phyloP scores from a whole-genome alignment of 35 echinoderm and acorn worm genomes.

The Holothuria glaberrima region DNA sequence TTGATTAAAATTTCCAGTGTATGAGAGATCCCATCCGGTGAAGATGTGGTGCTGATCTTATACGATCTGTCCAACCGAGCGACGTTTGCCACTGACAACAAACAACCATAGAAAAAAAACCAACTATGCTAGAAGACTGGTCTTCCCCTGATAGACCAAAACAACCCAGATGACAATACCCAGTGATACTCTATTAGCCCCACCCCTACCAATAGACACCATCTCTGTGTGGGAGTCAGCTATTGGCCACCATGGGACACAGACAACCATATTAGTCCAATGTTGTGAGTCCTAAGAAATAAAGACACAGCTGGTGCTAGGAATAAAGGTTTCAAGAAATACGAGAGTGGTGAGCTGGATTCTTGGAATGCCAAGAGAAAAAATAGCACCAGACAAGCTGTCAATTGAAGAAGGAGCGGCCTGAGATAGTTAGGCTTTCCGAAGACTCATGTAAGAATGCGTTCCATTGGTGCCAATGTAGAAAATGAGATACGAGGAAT shows the following conservation, averaged over 20 bases:
- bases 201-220: slow-evolving; percentile 20
- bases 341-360: slow-evolving; percentile 39
- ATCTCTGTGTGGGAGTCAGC: slow-evolving; percentile 37
- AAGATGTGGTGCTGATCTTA: too few relatives aligned
- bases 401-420: background rate
- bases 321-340: slow-evolving; percentile 29
- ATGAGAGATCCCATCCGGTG: too few relatives aligned
- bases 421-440: background rate
- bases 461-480: too few relatives aligned
- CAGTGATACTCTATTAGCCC: slow-evolving; percentile 36
- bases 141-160: slow-evolving; percentile 20
- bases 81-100: background rate
- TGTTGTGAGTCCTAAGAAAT: slow-evolving; percentile 19
- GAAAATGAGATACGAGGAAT: too few relatives aligned
- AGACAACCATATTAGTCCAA: slow-evolving; percentile 61
- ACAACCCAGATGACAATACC: background rate
- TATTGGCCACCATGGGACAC: slow-evolving; percentile 56
- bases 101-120: slow-evolving; percentile 15
- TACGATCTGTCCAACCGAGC: background rate
- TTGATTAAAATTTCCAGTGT: too few relatives aligned
- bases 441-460: too few relatives aligned
- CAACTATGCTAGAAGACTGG: background rate
- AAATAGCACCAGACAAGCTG: slow-evolving; percentile 36
- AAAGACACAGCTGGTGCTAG: slow-evolving; percentile 29
- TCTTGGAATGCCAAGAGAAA: slow-evolving; percentile 46